Conservation (phyloP, 2,888 invertebrate species). For the Atrina japonica region DNA sequence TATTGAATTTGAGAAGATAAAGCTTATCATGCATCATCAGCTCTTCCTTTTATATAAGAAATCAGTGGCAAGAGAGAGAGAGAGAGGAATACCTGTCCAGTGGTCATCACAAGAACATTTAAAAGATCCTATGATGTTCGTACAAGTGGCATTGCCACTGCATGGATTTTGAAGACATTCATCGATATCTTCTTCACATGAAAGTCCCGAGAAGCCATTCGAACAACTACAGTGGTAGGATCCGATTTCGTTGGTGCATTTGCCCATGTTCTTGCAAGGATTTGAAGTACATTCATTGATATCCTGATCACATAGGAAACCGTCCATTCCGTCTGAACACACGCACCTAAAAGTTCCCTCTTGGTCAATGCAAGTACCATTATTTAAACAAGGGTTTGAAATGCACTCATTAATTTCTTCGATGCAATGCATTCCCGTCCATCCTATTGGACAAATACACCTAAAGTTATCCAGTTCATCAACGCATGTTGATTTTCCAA, state of each 20-base stretch:
- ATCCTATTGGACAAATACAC: constrained; percentile 53
- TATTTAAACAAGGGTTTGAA: constrained; percentile 49
- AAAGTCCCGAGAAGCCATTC: constrained; percentile 44
- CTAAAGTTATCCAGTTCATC: constrained; percentile 44
- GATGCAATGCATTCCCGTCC: constrained; percentile 51
- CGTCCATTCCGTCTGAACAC: constrained; percentile 51
- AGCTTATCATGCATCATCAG: no score
- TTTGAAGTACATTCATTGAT: constrained; percentile 51
- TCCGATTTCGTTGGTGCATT: constrained; percentile 51
- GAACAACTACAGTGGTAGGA: constrained; percentile 54
- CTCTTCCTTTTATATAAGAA: no score
- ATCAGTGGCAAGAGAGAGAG: background rate
- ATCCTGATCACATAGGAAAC: constrained; percentile 51
- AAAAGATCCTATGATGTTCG: constrained; percentile 50
- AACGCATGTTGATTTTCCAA: constrained; percentile 50
- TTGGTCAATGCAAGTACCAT: constrained; percentile 52
- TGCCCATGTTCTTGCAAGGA: constrained; percentile 55
- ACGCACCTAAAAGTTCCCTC: constrained; percentile 51
- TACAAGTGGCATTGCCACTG: constrained; percentile 54
- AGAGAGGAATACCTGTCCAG: constrained; percentile 46
- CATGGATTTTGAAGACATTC: constrained; percentile 56
- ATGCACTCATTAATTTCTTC: constrained; percentile 55
- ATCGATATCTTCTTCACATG: constrained; percentile 47
- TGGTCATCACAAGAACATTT: constrained; percentile 51
- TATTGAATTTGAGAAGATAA: no score